A percentile compares a stretch with the other conserved stretches of the same genome.
Conservation (phyloP, 2,113 vertebrate species). For the Lepus timidus region DNA sequence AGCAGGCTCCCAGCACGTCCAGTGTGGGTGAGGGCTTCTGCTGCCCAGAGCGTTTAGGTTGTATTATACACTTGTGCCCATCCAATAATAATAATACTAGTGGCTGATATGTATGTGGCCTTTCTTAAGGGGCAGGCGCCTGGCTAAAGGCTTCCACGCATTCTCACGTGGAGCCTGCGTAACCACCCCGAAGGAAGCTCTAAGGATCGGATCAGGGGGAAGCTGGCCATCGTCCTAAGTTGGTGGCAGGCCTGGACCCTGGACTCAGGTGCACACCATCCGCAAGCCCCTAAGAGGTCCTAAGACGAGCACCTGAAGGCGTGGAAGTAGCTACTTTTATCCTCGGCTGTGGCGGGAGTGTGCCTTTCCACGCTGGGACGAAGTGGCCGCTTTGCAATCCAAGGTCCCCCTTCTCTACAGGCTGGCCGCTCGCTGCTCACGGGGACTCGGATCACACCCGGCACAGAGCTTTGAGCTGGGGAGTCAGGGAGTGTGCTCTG, state of each 20-base stretch:
- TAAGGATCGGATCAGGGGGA: not conserved
- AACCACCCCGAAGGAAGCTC: not conserved
- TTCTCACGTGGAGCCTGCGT: not conserved
- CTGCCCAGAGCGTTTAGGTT: not conserved
- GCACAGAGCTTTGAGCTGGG: not conserved
- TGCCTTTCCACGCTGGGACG: accelerated
- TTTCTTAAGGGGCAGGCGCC: not conserved
- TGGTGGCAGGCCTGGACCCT: not conserved
- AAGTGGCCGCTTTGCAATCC: not conserved
- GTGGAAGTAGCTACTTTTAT: not conserved
- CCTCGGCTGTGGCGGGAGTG: too few species aligned
- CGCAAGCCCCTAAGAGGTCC: not conserved
- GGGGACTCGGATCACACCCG: accelerated
- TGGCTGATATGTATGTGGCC: not conserved
- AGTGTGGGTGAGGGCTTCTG: not conserved
- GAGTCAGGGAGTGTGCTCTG: not conserved
- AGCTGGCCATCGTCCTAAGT: not conserved
- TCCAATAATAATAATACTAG: not conserved
- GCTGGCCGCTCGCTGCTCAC: not conserved
- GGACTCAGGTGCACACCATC: not conserved
- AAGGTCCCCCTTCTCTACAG: not conserved
- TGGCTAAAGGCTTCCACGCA: not conserved
- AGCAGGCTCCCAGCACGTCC: not conserved
- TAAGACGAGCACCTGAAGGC: not conserved
- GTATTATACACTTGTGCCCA: not conserved